Evolutionary conservation across 2,888 invertebrate species (phyloP), one percentile per base, ranked within the genome.

Genomic region (Plebejus anna): DNA sequence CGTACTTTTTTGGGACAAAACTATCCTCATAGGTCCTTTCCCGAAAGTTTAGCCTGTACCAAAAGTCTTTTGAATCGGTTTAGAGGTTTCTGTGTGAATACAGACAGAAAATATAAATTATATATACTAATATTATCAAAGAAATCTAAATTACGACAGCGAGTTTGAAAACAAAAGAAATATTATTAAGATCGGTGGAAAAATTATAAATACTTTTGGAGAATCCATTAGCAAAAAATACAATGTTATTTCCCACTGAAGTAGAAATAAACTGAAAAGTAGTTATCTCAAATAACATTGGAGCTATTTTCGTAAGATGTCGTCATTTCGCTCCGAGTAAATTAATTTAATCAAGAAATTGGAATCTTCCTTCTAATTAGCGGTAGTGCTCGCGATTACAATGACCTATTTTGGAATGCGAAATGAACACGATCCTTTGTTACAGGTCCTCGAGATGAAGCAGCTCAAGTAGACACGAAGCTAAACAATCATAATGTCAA

Each of bases 401-500:
- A 66, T 66, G 32, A 36, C 16, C 13, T 66, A 32, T 66, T 36
- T 32, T 66, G 66, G 13, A 36, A 66, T 66, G 0, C 4, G 28
- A 13, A 66, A 66, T 66, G 32, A 66, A 66, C 11, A 11, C 4
- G 3, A 5, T 32, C 66, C 36, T 66, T 66, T 66, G 66, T 66
- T 66, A 32, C 66, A 66, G 66, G 32, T 32, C 22, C 47, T 36
- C 36, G 16, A 38, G 38, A 42, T 22, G 72, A 55, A 6, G 32
- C 11, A 32, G 72, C 51, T 51, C 2, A 47, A 72, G 13, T 73
- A 73, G 42, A 16, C 13, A 16, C 7, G 16, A n/a, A 13, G 2
- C 13, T 22, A 59, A 9, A 66, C 11, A 81, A 76, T 75, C 75
- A 61, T n/a, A 76, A 59, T 71, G 72, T 57, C 59, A 28, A 66